Percentiles rank a stretch among this genome's conserved stretches.
Evolutionary conservation across 2,797 vertebrate genomes (phyloP).

Genomic region (Valencia hispanica): DNA sequence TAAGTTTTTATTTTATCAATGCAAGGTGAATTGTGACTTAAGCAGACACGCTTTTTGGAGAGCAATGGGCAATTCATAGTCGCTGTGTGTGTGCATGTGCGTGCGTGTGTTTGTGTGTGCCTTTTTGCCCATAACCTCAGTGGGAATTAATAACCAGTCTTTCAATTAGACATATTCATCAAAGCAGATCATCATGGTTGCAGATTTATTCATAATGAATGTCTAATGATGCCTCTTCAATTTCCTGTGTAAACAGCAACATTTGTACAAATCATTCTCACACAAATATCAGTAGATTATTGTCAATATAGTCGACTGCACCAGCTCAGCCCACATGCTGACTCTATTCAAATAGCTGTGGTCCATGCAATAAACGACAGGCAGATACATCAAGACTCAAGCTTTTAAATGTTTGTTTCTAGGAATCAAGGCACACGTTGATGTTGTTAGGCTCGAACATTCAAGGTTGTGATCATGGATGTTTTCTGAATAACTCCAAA

Average conservation of each 20-base stretch:
- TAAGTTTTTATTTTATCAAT: conserved; percentile 78
- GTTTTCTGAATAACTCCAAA: not conserved
- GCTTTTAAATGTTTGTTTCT: conserved; percentile 64
- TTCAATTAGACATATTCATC: conserved; percentile 69
- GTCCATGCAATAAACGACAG: conserved; percentile 61
- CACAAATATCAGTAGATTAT: conserved; percentile 59
- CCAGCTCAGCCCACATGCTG: conserved; percentile 48
- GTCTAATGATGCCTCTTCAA: conserved; percentile 72
- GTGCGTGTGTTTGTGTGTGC: not conserved
- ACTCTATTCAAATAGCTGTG: conserved; percentile 60
- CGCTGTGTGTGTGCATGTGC: not conserved
- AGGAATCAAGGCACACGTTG: conserved; percentile 13
- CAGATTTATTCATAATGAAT: conserved; percentile 72
- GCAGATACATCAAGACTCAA: conserved; percentile 50
- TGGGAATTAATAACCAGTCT: conserved; percentile 70
- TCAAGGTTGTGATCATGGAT: not conserved
- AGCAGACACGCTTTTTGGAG: conserved; percentile 24
- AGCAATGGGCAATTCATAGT: not conserved
- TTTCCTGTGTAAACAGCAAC: conserved; percentile 70
- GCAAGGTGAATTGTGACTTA: conserved; percentile 66
- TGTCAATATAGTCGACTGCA: conserved; percentile 69
- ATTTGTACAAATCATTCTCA: conserved; percentile 61
- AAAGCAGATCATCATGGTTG: conserved; percentile 64
- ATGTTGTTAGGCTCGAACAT: not conserved
- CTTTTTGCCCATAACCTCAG: conserved; percentile 39